Evolutionary conservation across 1,140 invertebrate genomes (phyloP).

Genomic region (Lepidurus apus): DNA sequence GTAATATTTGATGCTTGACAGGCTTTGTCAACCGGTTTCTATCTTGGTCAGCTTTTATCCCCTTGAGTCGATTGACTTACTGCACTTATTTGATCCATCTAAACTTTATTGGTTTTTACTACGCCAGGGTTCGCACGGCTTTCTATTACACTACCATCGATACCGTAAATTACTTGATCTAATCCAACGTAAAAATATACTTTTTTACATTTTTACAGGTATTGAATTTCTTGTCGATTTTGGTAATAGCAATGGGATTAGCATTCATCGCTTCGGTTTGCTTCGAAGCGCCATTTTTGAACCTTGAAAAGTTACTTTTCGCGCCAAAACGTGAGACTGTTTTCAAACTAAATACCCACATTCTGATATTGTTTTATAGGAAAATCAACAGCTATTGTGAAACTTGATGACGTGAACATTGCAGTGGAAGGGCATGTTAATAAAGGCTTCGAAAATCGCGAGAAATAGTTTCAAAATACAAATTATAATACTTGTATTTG

Average conservation of each 20-base stretch:
- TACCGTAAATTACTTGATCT: background rate
- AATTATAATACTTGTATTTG: too few relatives aligned
- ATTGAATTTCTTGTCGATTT: slow-evolving; percentile 53
- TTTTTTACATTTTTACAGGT: slow-evolving; percentile 40
- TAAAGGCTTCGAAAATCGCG: too few relatives aligned
- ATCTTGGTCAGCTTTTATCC: slow-evolving; percentile 70
- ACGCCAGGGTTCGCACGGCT: background rate
- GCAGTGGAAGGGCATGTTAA: too few relatives aligned
- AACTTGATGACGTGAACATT: too few relatives aligned
- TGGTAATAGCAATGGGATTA: slow-evolving; percentile 41
- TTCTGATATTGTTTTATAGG: background rate
- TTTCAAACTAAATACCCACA: background rate
- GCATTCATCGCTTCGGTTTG: background rate
- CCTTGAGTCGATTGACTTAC: slow-evolving; percentile 79
- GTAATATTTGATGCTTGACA: slow-evolving; percentile 38
- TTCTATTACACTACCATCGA: background rate
- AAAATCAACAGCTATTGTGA: background rate
- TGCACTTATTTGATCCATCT: slow-evolving; percentile 86
- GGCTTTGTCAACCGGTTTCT: slow-evolving; percentile 64
- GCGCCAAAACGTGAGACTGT: background rate
- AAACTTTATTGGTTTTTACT: slow-evolving; percentile 55
- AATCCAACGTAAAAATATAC: background rate
- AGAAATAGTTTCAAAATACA: too few relatives aligned
- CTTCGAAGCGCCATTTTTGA: slow-evolving; percentile 27
- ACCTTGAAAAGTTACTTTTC: slow-evolving; percentile 26